Percentiles rank a stretch among this genome's conserved stretches.
phyloP scores from a whole-genome alignment of 1,140 invertebrate genomes.

The Drosophila nigrodunni region DNA sequence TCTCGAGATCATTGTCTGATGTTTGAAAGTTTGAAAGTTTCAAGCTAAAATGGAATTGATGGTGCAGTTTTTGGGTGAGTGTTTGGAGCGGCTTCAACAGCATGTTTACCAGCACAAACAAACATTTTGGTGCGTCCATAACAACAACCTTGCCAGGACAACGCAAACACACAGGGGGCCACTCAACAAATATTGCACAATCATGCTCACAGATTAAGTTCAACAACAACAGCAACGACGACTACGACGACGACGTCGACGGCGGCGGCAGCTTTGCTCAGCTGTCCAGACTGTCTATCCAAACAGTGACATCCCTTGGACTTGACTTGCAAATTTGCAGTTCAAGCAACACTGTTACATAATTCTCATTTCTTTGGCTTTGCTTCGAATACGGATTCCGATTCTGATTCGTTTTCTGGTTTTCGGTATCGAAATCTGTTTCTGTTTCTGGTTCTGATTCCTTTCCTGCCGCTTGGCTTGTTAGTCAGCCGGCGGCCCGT shows the following conservation, averaged over 20 bases:
- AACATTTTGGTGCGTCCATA: constrained; percentile 70
- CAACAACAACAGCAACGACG: constrained; percentile 43
- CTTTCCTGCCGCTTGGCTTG: constrained; percentile 67
- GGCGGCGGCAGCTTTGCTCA: constrained; percentile 74
- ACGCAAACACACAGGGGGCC: constrained; percentile 43
- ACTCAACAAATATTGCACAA: constrained; percentile 74
- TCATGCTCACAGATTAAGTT: constrained; percentile 78
- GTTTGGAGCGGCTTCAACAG: not conserved
- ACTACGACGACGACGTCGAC: constrained; percentile 32
- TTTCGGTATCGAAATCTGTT: constrained; percentile 3
- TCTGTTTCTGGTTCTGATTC: constrained; percentile 12
- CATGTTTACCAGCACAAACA: constrained; percentile 69
- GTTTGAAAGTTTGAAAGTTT: constrained; percentile 17
- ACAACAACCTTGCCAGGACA: constrained; percentile 82
- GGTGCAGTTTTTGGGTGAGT: constrained; percentile 9
- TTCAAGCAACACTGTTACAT: constrained; percentile 69
- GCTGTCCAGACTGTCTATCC: constrained; percentile 76
- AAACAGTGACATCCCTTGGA: constrained; percentile 70
- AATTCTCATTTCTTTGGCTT: constrained; percentile 61
- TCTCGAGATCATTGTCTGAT: constrained; percentile 84
- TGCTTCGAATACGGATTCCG: constrained; percentile 14
- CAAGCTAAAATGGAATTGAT: constrained; percentile 28
- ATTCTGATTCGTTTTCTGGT: constrained; percentile 15
- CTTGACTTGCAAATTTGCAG: constrained; percentile 81
- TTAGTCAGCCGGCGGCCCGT: constrained; percentile 51